phyloP scores from a whole-genome alignment of 1,140 invertebrate species.

The Vanessa atalanta region DNA sequence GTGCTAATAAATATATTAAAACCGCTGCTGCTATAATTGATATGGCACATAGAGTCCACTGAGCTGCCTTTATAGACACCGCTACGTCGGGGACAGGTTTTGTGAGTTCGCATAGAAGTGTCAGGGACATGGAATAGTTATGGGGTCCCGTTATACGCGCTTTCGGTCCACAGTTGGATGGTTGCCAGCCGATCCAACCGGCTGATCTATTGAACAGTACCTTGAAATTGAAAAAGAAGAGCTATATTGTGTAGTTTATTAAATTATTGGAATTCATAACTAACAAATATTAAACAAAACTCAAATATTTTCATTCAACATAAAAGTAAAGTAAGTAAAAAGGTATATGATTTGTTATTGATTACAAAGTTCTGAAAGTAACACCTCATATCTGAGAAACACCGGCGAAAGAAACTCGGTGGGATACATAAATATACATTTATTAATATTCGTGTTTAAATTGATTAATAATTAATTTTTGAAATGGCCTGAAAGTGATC shows the following conservation, averaged over 20 bases:
- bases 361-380: too few species aligned
- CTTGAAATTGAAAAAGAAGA: constrained; percentile 49
- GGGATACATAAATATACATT: too few species aligned
- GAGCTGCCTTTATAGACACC: constrained; percentile 66
- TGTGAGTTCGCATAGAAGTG: constrained; percentile 48
- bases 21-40: constrained; percentile 60
- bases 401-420: too few species aligned
- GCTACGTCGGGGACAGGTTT: constrained; percentile 51
- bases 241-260: background rate
- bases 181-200: constrained; percentile 64
- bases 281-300: too few species aligned
- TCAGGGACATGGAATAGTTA: constrained; percentile 50
- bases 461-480: too few species aligned
- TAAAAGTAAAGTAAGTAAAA: too few species aligned
- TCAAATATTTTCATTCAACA: too few species aligned
- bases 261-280: background rate
- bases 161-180: constrained; percentile 61
- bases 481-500: too few species aligned
- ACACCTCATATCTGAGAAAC: too few species aligned
- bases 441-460: too few species aligned
- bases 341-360: too few species aligned
- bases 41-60: constrained; percentile 65
- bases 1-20: constrained; percentile 63
- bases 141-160: constrained; percentile 57
- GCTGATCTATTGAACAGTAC: constrained; percentile 68